Conservation (phyloP, 2,888 invertebrate species). For the Aporophyla lueneburgensis region DNA sequence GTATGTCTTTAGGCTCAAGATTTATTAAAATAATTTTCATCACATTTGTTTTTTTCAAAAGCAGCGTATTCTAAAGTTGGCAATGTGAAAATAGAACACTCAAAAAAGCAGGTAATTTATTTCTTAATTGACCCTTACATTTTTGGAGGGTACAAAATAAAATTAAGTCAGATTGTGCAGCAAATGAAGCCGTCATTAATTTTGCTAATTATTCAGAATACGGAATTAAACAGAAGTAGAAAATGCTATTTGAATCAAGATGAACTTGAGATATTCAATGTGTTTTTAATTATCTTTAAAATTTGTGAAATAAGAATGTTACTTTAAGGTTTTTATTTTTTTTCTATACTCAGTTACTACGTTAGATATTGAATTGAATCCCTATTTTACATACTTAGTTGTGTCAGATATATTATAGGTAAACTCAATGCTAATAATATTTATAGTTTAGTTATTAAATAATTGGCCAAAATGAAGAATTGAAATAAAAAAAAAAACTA, state of each 20-base stretch:
- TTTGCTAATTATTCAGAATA: slow-evolving; percentile 26
- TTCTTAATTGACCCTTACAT: slow-evolving; percentile 43
- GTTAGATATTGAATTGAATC: too few species aligned
- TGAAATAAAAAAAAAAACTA: too few species aligned
- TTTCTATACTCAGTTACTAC: too few species aligned
- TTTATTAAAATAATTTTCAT: not conserved
- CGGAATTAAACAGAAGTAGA: not conserved
- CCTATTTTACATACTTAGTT: too few species aligned
- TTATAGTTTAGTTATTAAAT: too few species aligned
- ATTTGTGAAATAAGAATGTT: not conserved
- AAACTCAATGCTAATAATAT: too few species aligned
- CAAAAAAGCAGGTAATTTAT: not conserved
- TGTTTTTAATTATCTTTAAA: not conserved
- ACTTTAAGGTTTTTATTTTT: too few species aligned
- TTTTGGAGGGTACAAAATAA: slow-evolving; percentile 18
- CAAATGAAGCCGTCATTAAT: slow-evolving; percentile 21
- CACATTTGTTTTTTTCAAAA: not conserved
- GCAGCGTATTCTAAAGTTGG: not conserved
- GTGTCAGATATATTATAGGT: too few species aligned
- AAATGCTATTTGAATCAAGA: not conserved
- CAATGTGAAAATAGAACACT: slow-evolving; percentile 1
- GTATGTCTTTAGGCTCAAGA: not conserved
- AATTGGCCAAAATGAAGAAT: too few species aligned
- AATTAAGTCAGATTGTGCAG: slow-evolving; percentile 18
- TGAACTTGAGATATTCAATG: not conserved